Evolutionary conservation across 2,797 vertebrate species (phyloP).

Genomic region (Sebastolobus altivelis): DNA sequence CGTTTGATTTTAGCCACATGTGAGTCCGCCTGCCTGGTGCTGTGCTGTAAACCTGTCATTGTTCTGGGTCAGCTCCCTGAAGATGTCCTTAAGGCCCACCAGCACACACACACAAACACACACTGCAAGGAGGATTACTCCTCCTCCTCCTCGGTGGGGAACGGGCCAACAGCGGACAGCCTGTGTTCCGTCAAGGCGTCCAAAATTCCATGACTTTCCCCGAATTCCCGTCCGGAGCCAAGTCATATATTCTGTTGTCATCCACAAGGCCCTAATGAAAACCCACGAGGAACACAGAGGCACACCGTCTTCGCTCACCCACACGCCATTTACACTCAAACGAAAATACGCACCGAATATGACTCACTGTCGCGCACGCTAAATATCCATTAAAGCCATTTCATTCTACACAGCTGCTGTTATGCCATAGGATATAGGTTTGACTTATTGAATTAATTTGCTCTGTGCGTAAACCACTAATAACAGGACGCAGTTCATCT

Average conservation of each 20-base stretch:
- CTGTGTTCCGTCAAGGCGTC: constrained; percentile 85
- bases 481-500: constrained; percentile 55
- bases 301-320: constrained; percentile 50
- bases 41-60: constrained; percentile 75
- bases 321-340: constrained; percentile 49
- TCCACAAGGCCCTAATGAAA: constrained; percentile 78
- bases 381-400: constrained; percentile 28
- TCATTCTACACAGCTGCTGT: constrained; percentile 41
- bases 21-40: constrained; percentile 44
- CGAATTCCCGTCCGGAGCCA: constrained; percentile 79
- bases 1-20: constrained; percentile 58
- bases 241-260: constrained; percentile 84
- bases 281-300: constrained; percentile 67
- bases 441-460: constrained; percentile 61
- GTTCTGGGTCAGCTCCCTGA: constrained; percentile 76
- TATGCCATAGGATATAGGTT: constrained; percentile 27
- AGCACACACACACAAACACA: constrained; percentile 31
- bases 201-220: constrained; percentile 86
- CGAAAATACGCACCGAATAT: constrained; percentile 37
- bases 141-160: constrained; percentile 41
- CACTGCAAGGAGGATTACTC: constrained; percentile 43
- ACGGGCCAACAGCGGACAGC: constrained; percentile 74
- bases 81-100: constrained; percentile 65
- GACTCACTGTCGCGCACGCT: constrained; percentile 30
- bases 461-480: constrained; percentile 54